Percentiles rank a stretch among this genome's conserved stretches.
phyloP scores from a whole-genome alignment of 2,888 invertebrate genomes.

The Hoplodrina blanda region DNA sequence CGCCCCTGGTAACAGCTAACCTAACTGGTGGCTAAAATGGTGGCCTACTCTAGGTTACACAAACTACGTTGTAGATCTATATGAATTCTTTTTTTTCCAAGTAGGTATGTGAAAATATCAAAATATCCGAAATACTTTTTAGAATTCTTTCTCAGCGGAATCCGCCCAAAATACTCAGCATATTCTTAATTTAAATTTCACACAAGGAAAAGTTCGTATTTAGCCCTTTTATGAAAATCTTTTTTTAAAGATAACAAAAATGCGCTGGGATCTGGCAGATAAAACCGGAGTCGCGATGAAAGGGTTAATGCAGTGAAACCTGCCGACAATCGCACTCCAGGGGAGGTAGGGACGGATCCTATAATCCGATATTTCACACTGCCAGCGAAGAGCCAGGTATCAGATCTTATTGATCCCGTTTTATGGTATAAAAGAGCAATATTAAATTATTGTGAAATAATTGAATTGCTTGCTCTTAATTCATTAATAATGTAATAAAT shows the following conservation, averaged over 20 bases:
- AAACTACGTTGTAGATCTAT: no score
- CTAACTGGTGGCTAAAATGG: no score
- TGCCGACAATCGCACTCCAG: slow-evolving; percentile 76
- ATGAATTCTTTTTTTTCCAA: no score
- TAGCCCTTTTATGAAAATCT: slow-evolving; percentile 36
- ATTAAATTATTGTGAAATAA: slow-evolving; percentile 22
- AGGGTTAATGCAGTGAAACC: slow-evolving; percentile 81
- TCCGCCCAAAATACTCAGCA: slow-evolving; percentile 39
- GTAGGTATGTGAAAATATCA: no score
- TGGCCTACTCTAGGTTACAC: no score
- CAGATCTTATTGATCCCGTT: slow-evolving; percentile 52
- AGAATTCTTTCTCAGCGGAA: slow-evolving; percentile 3
- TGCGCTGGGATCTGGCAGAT: slow-evolving; percentile 53
- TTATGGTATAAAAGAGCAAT: slow-evolving; percentile 43
- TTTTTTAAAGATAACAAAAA: slow-evolving; percentile 57
- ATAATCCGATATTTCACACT: slow-evolving; percentile 75
- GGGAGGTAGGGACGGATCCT: slow-evolving; percentile 66
- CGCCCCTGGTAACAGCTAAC: no score
- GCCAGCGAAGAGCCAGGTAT: slow-evolving; percentile 51
- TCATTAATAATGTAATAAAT: background rate
- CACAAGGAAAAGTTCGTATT: slow-evolving; percentile 39
- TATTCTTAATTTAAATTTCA: slow-evolving; percentile 46
- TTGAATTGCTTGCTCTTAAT: background rate
- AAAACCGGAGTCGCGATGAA: slow-evolving; percentile 72
- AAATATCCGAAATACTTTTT: slow-evolving; percentile 10